Percentiles rank a stretch among this genome's conserved stretches.
Conservation (phyloP, 2,113 vertebrate genomes). For the Asarcornis scutulata region DNA sequence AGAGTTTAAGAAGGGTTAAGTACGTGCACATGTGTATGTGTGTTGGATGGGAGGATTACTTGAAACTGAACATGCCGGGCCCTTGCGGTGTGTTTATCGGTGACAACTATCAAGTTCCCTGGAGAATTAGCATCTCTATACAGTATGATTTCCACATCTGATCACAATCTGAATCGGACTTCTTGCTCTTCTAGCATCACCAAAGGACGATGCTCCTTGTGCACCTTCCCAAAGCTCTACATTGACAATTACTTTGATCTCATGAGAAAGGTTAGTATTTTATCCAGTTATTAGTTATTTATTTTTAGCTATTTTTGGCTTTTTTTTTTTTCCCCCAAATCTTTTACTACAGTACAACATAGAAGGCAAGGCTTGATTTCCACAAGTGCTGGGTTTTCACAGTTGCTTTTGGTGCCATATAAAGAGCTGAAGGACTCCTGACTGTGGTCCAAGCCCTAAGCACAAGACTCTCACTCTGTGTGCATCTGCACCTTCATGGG, state of each 20-base stretch:
- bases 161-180: not conserved
- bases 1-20: not conserved
- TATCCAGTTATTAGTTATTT: not conserved
- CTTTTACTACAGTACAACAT: not conserved
- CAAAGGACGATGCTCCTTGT: not conserved
- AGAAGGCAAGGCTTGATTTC: not conserved
- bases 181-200: not conserved
- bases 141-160: not conserved
- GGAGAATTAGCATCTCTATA: not conserved
- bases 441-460: not conserved
- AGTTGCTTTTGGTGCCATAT: not conserved
- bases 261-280: not conserved
- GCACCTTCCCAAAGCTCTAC: not conserved
- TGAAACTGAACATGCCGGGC: slow-evolving; percentile 26
- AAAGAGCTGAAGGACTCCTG: not conserved
- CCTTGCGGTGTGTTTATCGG: slow-evolving; percentile 1
- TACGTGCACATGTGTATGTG: fast-evolving
- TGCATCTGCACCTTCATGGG: fast-evolving
- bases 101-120: slow-evolving; percentile 3
- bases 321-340: not conserved
- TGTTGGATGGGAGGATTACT: slow-evolving; percentile 13
- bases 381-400: not conserved
- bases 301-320: not conserved
- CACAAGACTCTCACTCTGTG: not conserved
- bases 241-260: not conserved